These are phyloP conservation scores for Operophtera brumata DNA, from an alignment of 2,888 invertebrate genomes.

Conservation along the genomic window DNA sequence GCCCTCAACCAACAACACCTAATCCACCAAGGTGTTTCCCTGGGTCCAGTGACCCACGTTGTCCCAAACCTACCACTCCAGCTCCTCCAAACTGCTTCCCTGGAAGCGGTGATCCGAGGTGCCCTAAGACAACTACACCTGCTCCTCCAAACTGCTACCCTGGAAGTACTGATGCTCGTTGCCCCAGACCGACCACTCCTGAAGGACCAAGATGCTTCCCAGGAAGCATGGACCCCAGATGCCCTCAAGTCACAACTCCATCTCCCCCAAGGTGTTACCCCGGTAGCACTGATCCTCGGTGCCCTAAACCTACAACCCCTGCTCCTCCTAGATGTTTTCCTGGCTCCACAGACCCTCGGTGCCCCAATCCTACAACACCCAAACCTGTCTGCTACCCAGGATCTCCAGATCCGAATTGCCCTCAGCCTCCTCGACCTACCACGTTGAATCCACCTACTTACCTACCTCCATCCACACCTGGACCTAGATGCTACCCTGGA, in stretches of 20 bases:
- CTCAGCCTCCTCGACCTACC: constrained; percentile 41
- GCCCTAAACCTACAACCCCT: too few species aligned
- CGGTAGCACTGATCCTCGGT: too few species aligned
- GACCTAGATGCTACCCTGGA: constrained; percentile 36
- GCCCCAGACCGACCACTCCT: constrained; percentile 39
- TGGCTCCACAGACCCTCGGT: constrained; percentile 33
- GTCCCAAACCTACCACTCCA: constrained; percentile 40
- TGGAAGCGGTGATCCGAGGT: constrained; percentile 21
- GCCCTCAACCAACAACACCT: constrained; percentile 37
- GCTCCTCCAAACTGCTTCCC: constrained; percentile 23
- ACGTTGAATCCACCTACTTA: constrained; percentile 35
- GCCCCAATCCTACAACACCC: constrained; percentile 37
- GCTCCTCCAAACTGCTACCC: constrained; percentile 29
- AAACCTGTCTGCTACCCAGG: constrained; percentile 41
- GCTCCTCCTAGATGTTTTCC: too few species aligned
- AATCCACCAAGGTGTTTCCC: constrained; percentile 36
- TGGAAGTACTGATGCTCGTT: constrained; percentile 43
- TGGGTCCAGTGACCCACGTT: constrained; percentile 27
- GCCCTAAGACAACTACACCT: constrained; percentile 34
- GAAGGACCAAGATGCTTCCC: constrained; percentile 29
- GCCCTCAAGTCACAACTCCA: too few species aligned
- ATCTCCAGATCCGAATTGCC: constrained; percentile 43
- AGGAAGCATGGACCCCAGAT: constrained; percentile 31
- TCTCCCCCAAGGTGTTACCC: too few species aligned
- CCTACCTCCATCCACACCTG: constrained; percentile 22